These are phyloP conservation scores for Lypha dubia DNA, from an alignment of 2,888 invertebrate species.

Conservation along the genomic window DNA sequence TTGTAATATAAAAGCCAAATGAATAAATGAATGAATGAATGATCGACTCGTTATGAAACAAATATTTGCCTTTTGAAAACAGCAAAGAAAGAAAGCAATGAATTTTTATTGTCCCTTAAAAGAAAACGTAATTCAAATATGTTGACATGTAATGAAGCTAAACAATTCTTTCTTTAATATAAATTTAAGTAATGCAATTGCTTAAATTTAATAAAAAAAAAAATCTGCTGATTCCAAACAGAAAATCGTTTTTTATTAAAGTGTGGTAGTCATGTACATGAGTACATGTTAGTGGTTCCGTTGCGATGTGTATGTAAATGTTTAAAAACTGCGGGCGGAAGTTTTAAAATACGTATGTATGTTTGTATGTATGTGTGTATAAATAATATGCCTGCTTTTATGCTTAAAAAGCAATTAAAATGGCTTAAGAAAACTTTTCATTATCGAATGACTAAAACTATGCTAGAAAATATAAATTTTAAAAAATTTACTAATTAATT, in stretches of 20 bases:
- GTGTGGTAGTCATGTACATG: neutral
- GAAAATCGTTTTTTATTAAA: neutral
- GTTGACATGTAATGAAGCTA: slow-evolving; percentile 76
- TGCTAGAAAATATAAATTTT: slow-evolving; percentile 44
- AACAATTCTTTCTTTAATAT: neutral
- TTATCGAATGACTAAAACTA: slow-evolving; percentile 60
- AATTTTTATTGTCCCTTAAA: slow-evolving; percentile 28
- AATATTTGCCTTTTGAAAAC: slow-evolving; percentile 31
- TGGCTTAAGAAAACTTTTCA: slow-evolving; percentile 78
- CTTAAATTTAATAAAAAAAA: slow-evolving; percentile 11
- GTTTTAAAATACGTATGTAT: neutral
- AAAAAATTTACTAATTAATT: slow-evolving; percentile 64
- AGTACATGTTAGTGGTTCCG: neutral
- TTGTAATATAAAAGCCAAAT: slow-evolving; percentile 49
- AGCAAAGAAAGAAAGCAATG: slow-evolving; percentile 39
- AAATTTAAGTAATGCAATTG: neutral
- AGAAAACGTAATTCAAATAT: slow-evolving; percentile 79
- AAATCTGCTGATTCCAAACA: neutral
- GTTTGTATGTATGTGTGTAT: too few relatives aligned
- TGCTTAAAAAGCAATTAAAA: slow-evolving; percentile 82
- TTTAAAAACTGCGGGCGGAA: slow-evolving; percentile 66
- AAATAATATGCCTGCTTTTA: slow-evolving; percentile 76
- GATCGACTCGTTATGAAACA: slow-evolving; percentile 30
- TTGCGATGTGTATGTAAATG: slow-evolving; percentile 78
- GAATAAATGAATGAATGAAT: slow-evolving; percentile 35